Base-by-base conservation (phyloP, 2,888 invertebrate species). In the Dicranocentrus wangi region DNA sequence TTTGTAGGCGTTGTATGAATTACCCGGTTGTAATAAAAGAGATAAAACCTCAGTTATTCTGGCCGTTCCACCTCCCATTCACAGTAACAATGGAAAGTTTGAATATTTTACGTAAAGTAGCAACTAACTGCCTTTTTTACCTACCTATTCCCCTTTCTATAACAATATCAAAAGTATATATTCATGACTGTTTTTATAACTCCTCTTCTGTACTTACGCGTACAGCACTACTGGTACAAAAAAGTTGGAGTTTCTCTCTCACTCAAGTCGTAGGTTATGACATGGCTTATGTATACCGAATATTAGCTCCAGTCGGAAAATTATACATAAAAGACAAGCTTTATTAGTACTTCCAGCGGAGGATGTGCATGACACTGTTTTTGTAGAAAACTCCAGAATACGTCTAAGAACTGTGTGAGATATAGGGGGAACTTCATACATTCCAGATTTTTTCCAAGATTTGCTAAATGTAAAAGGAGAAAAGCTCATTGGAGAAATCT, bases 21-120 rank as follows among this genome's bases (percentile, higher is more conserved):
- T 68, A 76, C 68, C 68, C 76, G 27, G 68, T 68, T 76, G 76
- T 76, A 76, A 76, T 76, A 76, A 68, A 76, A 76, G 68, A 76
- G 76, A 76, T 76, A 76, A 76, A 76, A 76, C 76, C 76, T 68
- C 76, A 60, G 60, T 76, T 76, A 76, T 68, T 76, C 63, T 60
- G 43, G 68, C 65, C 76, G 68, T 76, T 76, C 60, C 60, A 47
- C 68, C 68, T 76, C 47, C 68, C 60, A 60, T 76, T 58, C 60
- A 42, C 8, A 21, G 51, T 66, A 76, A 76, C 76, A 76, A 76
- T 68, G 60, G 32, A 68, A 76, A 58, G 60, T 66, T 68, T 76
- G 68, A 76, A 53, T 65, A 73, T 51, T 58, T 60, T 27, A 60
- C 23, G 58, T 3, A 60, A 71, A 43, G 60, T 43, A 60, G 58